A percentile compares a stretch with the other conserved stretches of the same genome.
Evolutionary conservation across 2,797 vertebrate species (phyloP).

Genomic region (Falco biarmicus): DNA sequence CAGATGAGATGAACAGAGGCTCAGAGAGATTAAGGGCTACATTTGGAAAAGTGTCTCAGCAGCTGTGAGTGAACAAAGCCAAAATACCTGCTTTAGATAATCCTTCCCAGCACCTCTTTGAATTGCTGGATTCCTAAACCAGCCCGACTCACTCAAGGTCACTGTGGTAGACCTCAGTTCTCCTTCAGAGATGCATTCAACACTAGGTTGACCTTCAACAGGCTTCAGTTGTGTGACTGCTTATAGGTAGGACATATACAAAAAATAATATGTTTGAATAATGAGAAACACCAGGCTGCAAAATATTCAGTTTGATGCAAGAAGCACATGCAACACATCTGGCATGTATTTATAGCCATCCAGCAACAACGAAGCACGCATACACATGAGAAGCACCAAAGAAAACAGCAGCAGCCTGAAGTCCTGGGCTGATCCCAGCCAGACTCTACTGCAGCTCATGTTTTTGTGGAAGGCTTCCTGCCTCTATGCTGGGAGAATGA

Average conservation of each 20-base stretch:
- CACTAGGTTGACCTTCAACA: not conserved
- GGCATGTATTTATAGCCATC: not conserved
- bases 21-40: not conserved
- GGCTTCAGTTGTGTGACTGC: too few species aligned
- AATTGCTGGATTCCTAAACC: not conserved
- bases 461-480: not conserved
- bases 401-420: not conserved
- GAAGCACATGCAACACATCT: not conserved
- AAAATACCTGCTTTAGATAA: not conserved
- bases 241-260: not conserved
- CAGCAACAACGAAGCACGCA: fast-evolving
- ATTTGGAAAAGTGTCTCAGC: not conserved
- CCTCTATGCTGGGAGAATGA: fast-evolving
- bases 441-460: not conserved
- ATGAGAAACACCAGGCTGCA: not conserved
- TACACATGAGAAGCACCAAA: not conserved
- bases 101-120: not conserved
- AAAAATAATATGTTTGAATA: not conserved
- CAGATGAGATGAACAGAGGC: not conserved
- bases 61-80: not conserved
- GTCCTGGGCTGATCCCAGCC: not conserved
- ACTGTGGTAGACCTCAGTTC: not conserved
- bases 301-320: not conserved
- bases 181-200: not conserved
- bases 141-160: not conserved